Percentiles rank a stretch among this genome's conserved stretches.
These are phyloP conservation scores for Malacoctenus gilli DNA, from an alignment of 2,797 vertebrate species.

Conservation along the genomic window DNA sequence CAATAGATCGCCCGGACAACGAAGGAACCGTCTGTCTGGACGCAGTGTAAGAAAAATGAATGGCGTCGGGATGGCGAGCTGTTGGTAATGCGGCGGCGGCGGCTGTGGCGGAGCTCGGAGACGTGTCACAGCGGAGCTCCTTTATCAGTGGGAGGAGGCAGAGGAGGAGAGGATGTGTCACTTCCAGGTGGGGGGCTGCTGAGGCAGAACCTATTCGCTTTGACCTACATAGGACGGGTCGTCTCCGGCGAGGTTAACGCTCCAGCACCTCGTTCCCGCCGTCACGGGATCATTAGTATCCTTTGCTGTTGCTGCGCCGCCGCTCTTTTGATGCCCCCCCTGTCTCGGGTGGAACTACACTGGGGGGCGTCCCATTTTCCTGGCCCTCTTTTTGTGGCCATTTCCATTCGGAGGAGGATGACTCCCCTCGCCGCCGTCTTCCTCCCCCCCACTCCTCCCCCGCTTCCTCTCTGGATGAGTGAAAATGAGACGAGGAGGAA, in stretches of 20 bases:
- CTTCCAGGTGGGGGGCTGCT: slow-evolving; percentile 68
- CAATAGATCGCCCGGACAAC: too few species aligned
- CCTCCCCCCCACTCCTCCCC: slow-evolving; percentile 8
- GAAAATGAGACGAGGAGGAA: slow-evolving; percentile 67
- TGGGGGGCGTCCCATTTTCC: slow-evolving; percentile 64
- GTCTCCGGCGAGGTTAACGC: slow-evolving; percentile 68
- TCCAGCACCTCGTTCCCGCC: slow-evolving; percentile 58
- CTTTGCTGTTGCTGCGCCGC: slow-evolving; percentile 46
- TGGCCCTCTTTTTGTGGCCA: slow-evolving; percentile 58
- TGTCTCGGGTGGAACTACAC: slow-evolving; percentile 52
- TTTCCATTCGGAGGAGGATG: slow-evolving; percentile 65
- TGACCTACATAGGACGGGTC: slow-evolving; percentile 79
- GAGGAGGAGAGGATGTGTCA: slow-evolving; percentile 70
- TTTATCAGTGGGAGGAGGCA: slow-evolving; percentile 43
- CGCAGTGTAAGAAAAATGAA: slow-evolving; percentile 16
- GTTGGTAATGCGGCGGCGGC: slow-evolving; percentile 9
- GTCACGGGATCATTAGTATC: slow-evolving; percentile 75
- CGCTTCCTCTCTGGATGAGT: slow-evolving; percentile 48
- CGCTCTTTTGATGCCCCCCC: slow-evolving; percentile 66
- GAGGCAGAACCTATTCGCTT: slow-evolving; percentile 76
- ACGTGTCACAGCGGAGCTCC: slow-evolving; percentile 33
- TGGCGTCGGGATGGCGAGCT: slow-evolving; percentile 9
- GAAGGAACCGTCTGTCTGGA: too few species aligned
- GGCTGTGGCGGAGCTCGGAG: slow-evolving; percentile 27
- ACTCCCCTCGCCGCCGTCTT: slow-evolving; percentile 27